Conservation (phyloP, 2,888 invertebrate genomes). For the Julus scandinavius region DNA sequence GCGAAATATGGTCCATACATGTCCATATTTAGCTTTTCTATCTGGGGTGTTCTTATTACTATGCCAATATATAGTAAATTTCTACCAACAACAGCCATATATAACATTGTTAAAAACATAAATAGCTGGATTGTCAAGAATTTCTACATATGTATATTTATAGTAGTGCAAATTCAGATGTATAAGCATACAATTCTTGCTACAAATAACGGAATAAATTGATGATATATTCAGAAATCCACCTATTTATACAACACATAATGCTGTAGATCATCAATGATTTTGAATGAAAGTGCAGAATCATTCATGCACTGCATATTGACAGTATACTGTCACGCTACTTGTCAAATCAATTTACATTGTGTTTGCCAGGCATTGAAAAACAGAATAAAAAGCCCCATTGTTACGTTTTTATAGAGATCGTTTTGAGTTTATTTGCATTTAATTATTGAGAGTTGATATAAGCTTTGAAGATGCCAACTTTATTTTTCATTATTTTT, state of each 20-base stretch:
- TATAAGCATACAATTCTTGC: too few relatives aligned
- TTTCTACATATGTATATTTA: too few relatives aligned
- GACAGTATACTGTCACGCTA: neutral
- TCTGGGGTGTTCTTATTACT: too few relatives aligned
- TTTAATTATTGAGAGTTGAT: neutral
- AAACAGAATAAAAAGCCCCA: neutral
- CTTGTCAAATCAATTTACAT: slow-evolving; percentile 3
- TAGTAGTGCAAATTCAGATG: too few relatives aligned
- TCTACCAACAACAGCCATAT: too few relatives aligned
- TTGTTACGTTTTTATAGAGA: slow-evolving; percentile 30
- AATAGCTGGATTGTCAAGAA: too few relatives aligned
- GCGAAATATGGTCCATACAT: too few relatives aligned
- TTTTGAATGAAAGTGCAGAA: neutral
- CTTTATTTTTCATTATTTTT: neutral
- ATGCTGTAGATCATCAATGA: neutral
- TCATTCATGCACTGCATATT: neutral
- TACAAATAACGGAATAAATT: neutral
- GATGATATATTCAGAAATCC: neutral
- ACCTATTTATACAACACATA: neutral
- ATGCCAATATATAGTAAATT: too few relatives aligned
- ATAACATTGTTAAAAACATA: too few relatives aligned
- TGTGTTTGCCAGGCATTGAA: neutral
- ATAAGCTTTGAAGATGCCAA: neutral
- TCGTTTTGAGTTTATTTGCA: neutral
- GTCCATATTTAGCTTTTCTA: too few relatives aligned